Evolutionary conservation across 23 tunicate species (phyloP), one percentile per base, ranked within the genome.

Genomic region (Styela plicata): DNA sequence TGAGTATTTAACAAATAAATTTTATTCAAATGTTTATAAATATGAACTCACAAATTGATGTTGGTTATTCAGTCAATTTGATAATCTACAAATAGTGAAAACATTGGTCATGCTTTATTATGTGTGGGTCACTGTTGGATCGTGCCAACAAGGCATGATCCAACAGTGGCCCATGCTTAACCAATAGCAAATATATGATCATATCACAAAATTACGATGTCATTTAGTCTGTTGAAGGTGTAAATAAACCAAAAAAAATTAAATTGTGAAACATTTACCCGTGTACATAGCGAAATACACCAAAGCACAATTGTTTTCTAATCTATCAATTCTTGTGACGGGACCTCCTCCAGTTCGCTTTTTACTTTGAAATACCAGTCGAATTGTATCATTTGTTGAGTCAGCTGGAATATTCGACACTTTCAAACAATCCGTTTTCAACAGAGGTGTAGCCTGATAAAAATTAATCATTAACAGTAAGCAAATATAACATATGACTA

Each of bases 351-450:
- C 66, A 2, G 90, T 70, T 24, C 74, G 53, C 25, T 73, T 86
- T 44, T 71, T 80, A 71, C 83, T 86, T 83, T 82, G 52, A 32
- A 86, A 79, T 13, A 70, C 53, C 63, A 86, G 57, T 34, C 73
- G 57, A 63, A 86, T 86, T 34, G 62, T 30, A 73, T 86, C 85
- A 61, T 86, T 34, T 19, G 78, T 70, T 25, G 73, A 53, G 36
- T 80, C 80, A 33, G 36, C 34, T 0, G 26, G n/a, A 29, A 86
- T 20, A 27, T 70, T 34, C 53, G 29, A 31, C 2, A 86, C 79
- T 73, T 80, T 80, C 1, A 86, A 26, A 74, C 90, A 86, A 69
- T 86, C 90, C 7, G 85, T 64, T 34, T 69, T n/a, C 74, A 65
- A n/a, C 64, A 84, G 31, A 74, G 34, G 53, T 25, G 63, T 65